A percentile compares a stretch with the other conserved stretches of the same genome.
These are phyloP conservation scores for Mechanitis mazaeus DNA, from an alignment of 2,888 invertebrate species.

Conservation along the genomic window DNA sequence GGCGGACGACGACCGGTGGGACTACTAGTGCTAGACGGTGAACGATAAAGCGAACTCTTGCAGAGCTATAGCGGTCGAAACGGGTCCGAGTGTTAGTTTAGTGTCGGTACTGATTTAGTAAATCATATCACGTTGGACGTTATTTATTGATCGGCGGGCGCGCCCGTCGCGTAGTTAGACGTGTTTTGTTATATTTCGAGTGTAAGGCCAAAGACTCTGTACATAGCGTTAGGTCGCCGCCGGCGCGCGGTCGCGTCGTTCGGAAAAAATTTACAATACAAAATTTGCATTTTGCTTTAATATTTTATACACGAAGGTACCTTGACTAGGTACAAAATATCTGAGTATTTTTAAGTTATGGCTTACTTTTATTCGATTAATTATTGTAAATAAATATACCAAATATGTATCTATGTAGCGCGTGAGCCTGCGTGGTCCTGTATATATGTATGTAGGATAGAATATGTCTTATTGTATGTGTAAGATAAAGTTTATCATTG, in stretches of 20 bases:
- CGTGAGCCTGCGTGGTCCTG: slow-evolving; percentile 44
- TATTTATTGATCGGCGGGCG: slow-evolving; percentile 40
- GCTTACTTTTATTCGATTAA: slow-evolving; percentile 50
- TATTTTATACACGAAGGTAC: slow-evolving; percentile 57
- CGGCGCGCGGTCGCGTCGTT: slow-evolving; percentile 42
- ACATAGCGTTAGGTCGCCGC: slow-evolving; percentile 54
- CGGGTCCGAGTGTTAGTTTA: slow-evolving; percentile 42
- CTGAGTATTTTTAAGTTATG: slow-evolving; percentile 65
- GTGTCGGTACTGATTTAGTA: slow-evolving; percentile 24
- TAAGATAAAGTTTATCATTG: slow-evolving; percentile 53
- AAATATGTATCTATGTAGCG: slow-evolving; percentile 64
- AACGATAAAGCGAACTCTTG: slow-evolving; percentile 23
- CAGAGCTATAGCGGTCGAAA: slow-evolving; percentile 37
- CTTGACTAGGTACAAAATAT: slow-evolving; percentile 65
- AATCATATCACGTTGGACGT: slow-evolving; percentile 28
- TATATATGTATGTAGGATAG: slow-evolving; percentile 61
- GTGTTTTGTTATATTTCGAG: slow-evolving; percentile 51
- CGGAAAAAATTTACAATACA: slow-evolving; percentile 61
- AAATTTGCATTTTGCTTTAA: slow-evolving; percentile 75
- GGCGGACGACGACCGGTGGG: slow-evolving; percentile 80
- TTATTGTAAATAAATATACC: slow-evolving; percentile 73
- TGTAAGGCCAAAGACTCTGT: slow-evolving; percentile 75
- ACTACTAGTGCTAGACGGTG: slow-evolving; percentile 55
- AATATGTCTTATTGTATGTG: slow-evolving; percentile 34
- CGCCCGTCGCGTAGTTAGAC: slow-evolving; percentile 20